Percentiles rank a stretch among this genome's conserved stretches.
Evolutionary conservation across 2,888 invertebrate species (phyloP).

Genomic region (Epinotia bilunana): DNA sequence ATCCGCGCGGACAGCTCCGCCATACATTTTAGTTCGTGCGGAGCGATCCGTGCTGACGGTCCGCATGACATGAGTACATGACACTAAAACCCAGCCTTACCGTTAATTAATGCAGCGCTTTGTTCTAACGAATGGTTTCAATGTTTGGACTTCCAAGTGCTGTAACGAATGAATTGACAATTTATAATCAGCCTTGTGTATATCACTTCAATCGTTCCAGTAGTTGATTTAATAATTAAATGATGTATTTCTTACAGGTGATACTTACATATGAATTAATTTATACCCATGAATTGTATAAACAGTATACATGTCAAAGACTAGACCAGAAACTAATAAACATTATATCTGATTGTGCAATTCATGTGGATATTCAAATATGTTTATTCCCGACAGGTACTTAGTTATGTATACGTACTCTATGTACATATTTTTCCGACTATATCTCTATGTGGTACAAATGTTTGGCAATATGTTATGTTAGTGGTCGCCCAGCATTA

Average conservation of each 20-base stretch:
- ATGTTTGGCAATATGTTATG: slow-evolving; percentile 35
- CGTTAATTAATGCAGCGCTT: too few relatives aligned
- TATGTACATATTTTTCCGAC: background rate
- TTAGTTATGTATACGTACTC: background rate
- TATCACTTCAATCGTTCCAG: too few relatives aligned
- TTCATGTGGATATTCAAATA: background rate
- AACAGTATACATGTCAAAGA: background rate
- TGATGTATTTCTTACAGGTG: slow-evolving; percentile 8
- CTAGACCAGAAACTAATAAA: background rate
- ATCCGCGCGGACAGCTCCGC: too few relatives aligned
- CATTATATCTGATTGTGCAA: slow-evolving; percentile 5
- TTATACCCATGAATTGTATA: slow-evolving; percentile 11
- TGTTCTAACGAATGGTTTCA: background rate
- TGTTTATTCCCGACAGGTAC: slow-evolving; percentile 30
- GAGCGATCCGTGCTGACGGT: too few relatives aligned
- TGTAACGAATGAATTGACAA: background rate
- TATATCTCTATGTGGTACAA: background rate
- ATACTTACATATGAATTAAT: background rate
- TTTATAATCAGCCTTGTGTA: too few relatives aligned
- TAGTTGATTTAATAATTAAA: background rate
- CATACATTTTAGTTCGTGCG: too few relatives aligned
- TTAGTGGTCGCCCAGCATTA: slow-evolving; percentile 92
- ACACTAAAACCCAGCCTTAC: too few relatives aligned
- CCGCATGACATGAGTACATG: too few relatives aligned
- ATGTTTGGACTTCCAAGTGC: background rate